Base-by-base conservation (phyloP, 1,140 invertebrate genomes). In the Drosophila sp. region DNA sequence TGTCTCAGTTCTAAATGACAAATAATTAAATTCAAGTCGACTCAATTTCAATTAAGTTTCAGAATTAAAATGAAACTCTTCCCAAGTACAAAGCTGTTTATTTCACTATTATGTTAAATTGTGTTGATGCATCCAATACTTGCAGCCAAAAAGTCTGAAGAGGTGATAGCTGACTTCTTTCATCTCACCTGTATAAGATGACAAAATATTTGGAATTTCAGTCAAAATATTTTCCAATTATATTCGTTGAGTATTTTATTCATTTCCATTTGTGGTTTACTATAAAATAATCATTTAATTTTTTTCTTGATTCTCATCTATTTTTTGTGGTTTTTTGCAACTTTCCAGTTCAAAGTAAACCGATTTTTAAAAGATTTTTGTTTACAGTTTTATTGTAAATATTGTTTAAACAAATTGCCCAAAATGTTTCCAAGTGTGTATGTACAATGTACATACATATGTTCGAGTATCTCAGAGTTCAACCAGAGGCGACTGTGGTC, bases 341-440 rank as follows among this genome's bases (percentile, higher is more conserved):
- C 56, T 75, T 34, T n/a, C 11, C 14, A 63, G 40, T 54, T 70
- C 57, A 62, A 70, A 70, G 8, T 25, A 51, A 70, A n/a, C 21
- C 13, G 38, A 70, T 54, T 34, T 51, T 56, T 25, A 45, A 69
- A 46, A 32, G 8, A 56, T 54, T 13, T 54, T 48, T 70, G 66
- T 63, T 70, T 70, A 70, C 41, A 46, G 27, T 70, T 54, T 38
- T 32, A 41, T 13, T 59, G 59, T 56, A 29, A 13, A 29, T 75
- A 43, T 73, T 57, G 54, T 62, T 53, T 62, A 69, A 40, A 61
- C 43, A 40, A 62, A 40, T 18, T 21, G 7, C 65, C 38, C 34
- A 27, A 57, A 45, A 48, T 53, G 25, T 56, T 65, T 34, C 21
- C 8, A 14, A 69, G 13, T 34, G 25, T 36, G 32, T 48, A 46